These are phyloP conservation scores for Epinotia demarniana DNA, from an alignment of 2,888 invertebrate genomes.

Conservation along the genomic window DNA sequence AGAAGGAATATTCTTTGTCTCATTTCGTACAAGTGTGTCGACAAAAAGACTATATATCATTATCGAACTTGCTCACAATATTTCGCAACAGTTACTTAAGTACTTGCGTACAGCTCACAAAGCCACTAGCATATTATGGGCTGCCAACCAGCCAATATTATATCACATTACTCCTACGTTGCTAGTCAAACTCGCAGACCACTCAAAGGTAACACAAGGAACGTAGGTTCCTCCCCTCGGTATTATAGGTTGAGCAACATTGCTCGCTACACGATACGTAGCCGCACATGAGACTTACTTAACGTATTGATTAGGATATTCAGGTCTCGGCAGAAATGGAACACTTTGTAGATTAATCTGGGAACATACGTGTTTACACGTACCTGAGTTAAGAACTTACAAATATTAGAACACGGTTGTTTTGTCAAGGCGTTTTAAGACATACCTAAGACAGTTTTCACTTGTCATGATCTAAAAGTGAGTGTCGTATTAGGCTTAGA, in stretches of 20 bases:
- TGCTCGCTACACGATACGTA: not conserved
- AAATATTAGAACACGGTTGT: not conserved
- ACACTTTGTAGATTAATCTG: conserved; percentile 2
- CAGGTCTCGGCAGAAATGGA: conserved; percentile 14
- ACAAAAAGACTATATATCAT: no score
- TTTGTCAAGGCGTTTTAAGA: no score
- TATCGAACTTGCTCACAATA: no score
- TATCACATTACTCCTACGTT: not conserved
- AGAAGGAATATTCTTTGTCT: no score
- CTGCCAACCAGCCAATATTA: not conserved
- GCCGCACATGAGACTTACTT: conserved; percentile 18
- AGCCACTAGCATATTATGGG: no score
- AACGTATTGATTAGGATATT: conserved; percentile 24
- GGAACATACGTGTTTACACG: not conserved
- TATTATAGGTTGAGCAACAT: conserved; percentile 5
- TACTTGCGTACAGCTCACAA: no score
- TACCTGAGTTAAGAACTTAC: no score
- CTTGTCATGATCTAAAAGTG: no score
- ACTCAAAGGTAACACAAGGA: not conserved
- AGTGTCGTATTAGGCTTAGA: no score
- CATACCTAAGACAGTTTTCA: no score
- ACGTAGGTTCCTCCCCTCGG: not conserved
- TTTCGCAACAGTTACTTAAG: no score
- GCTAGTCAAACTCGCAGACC: not conserved
- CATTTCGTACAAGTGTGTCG: no score